Conservation (phyloP, 2,797 vertebrate genomes). For the Danio albolineatus region DNA sequence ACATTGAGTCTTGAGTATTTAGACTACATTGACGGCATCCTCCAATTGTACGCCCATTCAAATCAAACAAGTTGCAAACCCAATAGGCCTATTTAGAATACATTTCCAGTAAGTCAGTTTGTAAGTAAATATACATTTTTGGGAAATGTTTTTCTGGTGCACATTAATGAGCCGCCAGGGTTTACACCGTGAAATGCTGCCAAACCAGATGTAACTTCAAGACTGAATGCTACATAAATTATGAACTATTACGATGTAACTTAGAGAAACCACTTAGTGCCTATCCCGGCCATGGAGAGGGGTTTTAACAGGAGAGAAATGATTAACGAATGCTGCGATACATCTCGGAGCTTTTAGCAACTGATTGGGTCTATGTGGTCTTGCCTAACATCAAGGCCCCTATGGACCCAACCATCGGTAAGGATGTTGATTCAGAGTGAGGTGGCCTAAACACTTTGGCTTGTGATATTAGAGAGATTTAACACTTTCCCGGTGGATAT, state of each 20-base stretch:
- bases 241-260: conserved; percentile 51
- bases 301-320: conserved; percentile 47
- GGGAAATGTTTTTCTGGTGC: conserved; percentile 40
- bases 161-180: conserved; percentile 39
- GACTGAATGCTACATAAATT: conserved; percentile 59
- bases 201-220: conserved; percentile 48
- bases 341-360: conserved; percentile 46
- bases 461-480: background rate
- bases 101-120: conserved; percentile 53
- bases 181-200: conserved; percentile 42
- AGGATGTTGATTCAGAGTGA: background rate
- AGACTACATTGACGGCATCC: background rate
- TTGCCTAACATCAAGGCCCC: conserved; percentile 11
- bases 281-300: conserved; percentile 43
- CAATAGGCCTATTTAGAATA: conserved; percentile 33
- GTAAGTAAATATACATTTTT: conserved; percentile 52
- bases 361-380: background rate
- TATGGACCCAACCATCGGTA: background rate
- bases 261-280: conserved; percentile 54
- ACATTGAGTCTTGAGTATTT: background rate
- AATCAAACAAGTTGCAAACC: conserved; percentile 19
- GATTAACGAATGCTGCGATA: conserved; percentile 48
- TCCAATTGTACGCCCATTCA: conserved; percentile 3
- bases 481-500: background rate
- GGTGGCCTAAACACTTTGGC: background rate